A percentile compares a stretch with the other conserved stretches of the same genome.
Conservation (phyloP, 1,140 invertebrate genomes). For the Neoseiulus cucumeris region DNA sequence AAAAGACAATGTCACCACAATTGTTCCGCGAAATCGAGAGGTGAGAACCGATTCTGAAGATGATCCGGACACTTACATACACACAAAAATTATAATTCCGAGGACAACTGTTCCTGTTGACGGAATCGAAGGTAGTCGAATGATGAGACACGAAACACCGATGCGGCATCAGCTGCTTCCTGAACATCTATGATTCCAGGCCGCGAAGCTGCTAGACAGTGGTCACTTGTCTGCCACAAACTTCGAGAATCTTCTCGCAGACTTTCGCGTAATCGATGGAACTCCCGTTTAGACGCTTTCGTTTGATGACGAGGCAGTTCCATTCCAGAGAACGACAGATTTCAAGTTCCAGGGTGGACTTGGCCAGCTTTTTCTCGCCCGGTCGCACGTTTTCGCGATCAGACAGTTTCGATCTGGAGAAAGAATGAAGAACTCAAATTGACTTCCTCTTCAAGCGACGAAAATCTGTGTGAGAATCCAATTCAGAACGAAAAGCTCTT, state of each 20-base stretch:
- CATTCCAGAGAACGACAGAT: not conserved
- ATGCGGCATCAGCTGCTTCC: too few species aligned
- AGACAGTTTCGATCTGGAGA: not conserved
- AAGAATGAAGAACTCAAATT: not conserved
- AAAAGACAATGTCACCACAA: too few species aligned
- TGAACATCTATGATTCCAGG: too few species aligned
- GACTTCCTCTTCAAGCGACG: not conserved
- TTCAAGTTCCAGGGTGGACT: not conserved
- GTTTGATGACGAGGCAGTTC: slow-evolving; percentile 7
- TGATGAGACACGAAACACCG: too few species aligned
- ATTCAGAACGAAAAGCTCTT: not conserved
- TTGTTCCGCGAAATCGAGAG: too few species aligned
- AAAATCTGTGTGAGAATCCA: too few species aligned
- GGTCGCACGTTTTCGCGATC: not conserved
- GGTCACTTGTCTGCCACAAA: not conserved
- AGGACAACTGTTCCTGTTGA: too few species aligned
- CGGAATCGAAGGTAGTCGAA: too few species aligned
- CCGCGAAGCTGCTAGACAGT: not conserved
- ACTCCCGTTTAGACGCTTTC: not conserved
- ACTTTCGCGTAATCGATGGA: slow-evolving; percentile 6
- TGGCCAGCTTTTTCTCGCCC: not conserved
- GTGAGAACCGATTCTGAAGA: too few species aligned
- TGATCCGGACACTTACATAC: too few species aligned
- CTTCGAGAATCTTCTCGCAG: slow-evolving; percentile 2
- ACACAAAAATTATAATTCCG: too few species aligned